Conservation (phyloP, 2,797 vertebrate species). For the Micrastur ruficollis region DNA sequence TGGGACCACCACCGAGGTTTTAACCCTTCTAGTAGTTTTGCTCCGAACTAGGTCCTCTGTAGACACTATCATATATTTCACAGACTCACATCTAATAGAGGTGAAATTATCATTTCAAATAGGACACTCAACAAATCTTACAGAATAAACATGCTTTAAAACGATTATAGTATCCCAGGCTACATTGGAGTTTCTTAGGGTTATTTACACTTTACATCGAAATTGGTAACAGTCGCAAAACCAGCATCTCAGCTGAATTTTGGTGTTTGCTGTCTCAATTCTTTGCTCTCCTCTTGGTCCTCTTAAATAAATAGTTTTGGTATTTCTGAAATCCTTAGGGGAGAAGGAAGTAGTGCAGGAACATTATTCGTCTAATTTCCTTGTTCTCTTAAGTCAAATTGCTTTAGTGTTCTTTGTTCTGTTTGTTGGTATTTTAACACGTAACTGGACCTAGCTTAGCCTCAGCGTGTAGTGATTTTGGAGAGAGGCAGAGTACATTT, state of each 20-base stretch:
- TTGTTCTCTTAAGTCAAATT: not conserved
- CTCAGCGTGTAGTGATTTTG: not conserved
- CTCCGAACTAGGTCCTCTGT: fast-evolving
- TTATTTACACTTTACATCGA: not conserved
- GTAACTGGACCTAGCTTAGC: not conserved
- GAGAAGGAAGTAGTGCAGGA: not conserved
- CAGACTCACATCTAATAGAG: fast-evolving
- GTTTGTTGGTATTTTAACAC: not conserved
- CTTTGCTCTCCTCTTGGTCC: not conserved
- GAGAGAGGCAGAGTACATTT: not conserved
- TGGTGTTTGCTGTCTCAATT: not conserved
- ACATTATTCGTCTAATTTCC: not conserved
- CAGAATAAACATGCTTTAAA: not conserved
- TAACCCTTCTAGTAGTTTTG: fast-evolving
- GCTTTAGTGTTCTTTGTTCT: not conserved
- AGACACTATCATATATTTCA: fast-evolving
- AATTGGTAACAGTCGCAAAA: not conserved
- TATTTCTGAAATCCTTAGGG: not conserved
- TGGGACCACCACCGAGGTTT: fast-evolving
- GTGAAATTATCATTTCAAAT: fast-evolving
- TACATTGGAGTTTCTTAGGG: fast-evolving
- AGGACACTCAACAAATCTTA: not conserved
- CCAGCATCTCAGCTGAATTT: not conserved
- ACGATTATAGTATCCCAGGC: fast-evolving
- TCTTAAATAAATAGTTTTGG: not conserved